Conservation (phyloP, 2,888 invertebrate genomes). For the Agapostemon virescens region DNA sequence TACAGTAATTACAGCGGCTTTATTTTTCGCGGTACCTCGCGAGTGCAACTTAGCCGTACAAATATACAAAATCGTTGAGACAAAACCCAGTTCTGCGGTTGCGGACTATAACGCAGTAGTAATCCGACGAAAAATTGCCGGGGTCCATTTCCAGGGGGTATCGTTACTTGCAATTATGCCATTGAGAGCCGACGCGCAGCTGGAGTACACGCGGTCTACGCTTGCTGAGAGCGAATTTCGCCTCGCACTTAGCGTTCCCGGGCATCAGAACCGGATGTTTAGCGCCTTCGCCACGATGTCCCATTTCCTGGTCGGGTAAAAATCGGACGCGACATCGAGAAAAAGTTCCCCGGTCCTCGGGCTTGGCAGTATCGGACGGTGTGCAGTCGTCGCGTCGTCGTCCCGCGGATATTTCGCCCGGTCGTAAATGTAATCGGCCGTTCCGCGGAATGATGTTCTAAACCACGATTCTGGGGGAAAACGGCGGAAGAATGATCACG, state of each 20-base stretch:
- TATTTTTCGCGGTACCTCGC: not conserved
- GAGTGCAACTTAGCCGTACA: not conserved
- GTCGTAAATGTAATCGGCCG: constrained; percentile 63
- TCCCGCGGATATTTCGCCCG: constrained; percentile 23
- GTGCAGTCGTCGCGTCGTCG: not conserved
- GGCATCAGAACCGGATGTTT: constrained; percentile 11
- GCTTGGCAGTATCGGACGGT: not conserved
- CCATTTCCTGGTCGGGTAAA: constrained; percentile 11
- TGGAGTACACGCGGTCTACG: not conserved
- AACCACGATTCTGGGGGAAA: constrained; percentile 50
- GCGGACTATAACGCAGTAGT: not conserved
- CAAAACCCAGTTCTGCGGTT: not conserved
- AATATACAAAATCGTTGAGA: constrained; percentile 11
- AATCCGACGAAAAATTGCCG: constrained; percentile 42
- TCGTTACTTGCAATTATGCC: constrained; percentile 46
- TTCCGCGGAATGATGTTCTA: constrained; percentile 63
- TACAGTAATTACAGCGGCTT: constrained; percentile 13
- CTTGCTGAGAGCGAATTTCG: constrained; percentile 8
- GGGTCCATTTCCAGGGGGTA: constrained; percentile 15
- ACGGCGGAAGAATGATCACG: constrained; percentile 65
- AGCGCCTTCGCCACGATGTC: constrained; percentile 1
- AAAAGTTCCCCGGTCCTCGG: not conserved
- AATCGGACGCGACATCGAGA: not conserved
- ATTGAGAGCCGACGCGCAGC: constrained; percentile 18
- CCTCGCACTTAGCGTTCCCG: constrained; percentile 13